Conservation (phyloP, 2,797 vertebrate genomes). For the Tiaroga cobitis region DNA sequence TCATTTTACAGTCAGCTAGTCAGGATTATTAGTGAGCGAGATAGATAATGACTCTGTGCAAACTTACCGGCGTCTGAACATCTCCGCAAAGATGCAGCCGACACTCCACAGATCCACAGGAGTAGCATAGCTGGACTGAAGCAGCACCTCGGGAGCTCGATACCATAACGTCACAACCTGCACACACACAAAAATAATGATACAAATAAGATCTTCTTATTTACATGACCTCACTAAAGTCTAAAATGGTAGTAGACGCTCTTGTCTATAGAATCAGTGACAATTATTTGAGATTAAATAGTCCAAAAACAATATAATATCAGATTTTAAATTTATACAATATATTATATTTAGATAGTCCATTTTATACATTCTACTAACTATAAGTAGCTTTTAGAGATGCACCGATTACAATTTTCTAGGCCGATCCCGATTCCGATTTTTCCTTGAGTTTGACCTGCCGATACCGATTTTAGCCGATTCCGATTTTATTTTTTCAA, state of each 20-base stretch:
- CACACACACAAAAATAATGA: slow-evolving; percentile 33
- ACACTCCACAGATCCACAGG: slow-evolving; percentile 92
- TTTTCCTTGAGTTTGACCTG: too few relatives aligned
- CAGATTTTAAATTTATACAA: not conserved
- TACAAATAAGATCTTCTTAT: not conserved
- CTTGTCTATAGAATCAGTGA: not conserved
- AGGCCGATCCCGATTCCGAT: too few relatives aligned
- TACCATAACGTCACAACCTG: slow-evolving; percentile 94
- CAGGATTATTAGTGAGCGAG: not conserved
- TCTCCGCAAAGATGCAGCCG: slow-evolving; percentile 92
- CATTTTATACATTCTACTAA: not conserved
- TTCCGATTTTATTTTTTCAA: too few relatives aligned
- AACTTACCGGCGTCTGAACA: slow-evolving; percentile 91
- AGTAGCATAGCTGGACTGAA: slow-evolving; percentile 93
- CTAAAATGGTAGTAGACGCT: not conserved
- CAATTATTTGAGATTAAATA: not conserved
- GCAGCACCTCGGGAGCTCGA: slow-evolving; percentile 89
- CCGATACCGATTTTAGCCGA: too few relatives aligned
- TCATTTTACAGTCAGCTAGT: slow-evolving; percentile 5
- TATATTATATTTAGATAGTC: not conserved
- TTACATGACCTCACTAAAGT: not conserved
- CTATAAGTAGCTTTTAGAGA: not conserved
- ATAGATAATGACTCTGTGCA: not conserved
- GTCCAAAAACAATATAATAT: not conserved
- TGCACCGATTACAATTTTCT: too few relatives aligned